Percentiles rank a stretch among this genome's conserved stretches.
phyloP scores from a whole-genome alignment of 1,140 invertebrate genomes.

The Zaprionus inermis region DNA sequence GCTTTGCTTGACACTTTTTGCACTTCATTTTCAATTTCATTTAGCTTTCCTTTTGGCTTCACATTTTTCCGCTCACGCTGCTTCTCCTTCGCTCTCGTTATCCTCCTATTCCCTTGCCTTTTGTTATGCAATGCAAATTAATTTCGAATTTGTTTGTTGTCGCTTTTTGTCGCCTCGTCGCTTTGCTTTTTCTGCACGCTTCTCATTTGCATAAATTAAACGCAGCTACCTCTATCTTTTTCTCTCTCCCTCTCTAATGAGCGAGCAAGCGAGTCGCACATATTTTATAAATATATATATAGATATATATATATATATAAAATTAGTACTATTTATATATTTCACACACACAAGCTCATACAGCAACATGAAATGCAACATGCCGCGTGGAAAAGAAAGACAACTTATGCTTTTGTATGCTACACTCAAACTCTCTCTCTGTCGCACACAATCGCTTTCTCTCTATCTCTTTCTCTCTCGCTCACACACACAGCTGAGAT shows the following conservation, averaged over 20 bases:
- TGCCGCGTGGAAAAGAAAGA: not conserved
- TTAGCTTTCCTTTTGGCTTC: constrained; percentile 25
- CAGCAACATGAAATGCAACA: constrained; percentile 16
- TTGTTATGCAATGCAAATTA: constrained; percentile 73
- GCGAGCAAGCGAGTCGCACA: constrained; percentile 2
- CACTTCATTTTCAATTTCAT: constrained; percentile 71
- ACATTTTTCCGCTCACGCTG: constrained; percentile 19
- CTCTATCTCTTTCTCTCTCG: not conserved
- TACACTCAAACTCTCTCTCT: too few species aligned
- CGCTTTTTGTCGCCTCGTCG: constrained; percentile 33
- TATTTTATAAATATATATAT: constrained; percentile 14
- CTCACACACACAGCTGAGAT: constrained; percentile 11
- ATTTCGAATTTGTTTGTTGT: constrained; percentile 66
- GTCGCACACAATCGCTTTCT: constrained; percentile 24
- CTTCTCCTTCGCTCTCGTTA: not conserved
- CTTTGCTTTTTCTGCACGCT: constrained; percentile 42
- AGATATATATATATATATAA: constrained; percentile 18
- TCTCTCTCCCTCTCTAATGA: constrained; percentile 1
- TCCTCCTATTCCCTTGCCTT: constrained; percentile 24
- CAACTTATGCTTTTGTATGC: constrained; percentile 21
- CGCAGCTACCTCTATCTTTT: constrained; percentile 8
- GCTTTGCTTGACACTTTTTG: constrained; percentile 65
- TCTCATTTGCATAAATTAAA: constrained; percentile 69
- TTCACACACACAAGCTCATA: constrained; percentile 6
- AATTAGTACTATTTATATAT: constrained; percentile 33